Conservation (phyloP, 2,113 vertebrate genomes). For the Brachyhypopomus gauderio region DNA sequence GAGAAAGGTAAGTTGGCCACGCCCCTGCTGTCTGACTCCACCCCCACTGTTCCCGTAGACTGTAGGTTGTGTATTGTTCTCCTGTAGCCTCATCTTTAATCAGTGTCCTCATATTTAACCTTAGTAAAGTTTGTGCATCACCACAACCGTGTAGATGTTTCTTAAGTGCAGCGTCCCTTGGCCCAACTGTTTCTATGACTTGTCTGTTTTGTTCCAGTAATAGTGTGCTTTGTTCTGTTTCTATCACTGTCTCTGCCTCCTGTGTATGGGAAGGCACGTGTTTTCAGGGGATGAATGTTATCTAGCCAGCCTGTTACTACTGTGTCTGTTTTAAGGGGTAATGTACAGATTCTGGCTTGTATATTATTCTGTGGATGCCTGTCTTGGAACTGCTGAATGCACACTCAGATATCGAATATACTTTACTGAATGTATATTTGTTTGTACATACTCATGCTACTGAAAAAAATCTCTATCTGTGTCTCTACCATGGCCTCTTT, state of each 20-base stretch:
- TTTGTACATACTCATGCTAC: constrained; percentile 51
- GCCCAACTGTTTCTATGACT: constrained; percentile 40
- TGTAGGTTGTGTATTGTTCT: constrained; percentile 4
- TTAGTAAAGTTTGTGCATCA: not conserved
- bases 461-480: constrained; percentile 55
- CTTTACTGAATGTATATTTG: constrained; percentile 72
- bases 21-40: not conserved
- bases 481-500: constrained; percentile 52
- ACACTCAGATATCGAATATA: constrained; percentile 69
- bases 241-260: constrained; percentile 62
- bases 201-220: constrained; percentile 63
- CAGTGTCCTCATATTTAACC: not conserved
- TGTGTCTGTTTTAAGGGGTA: constrained; percentile 74
- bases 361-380: constrained; percentile 67
- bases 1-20: constrained; percentile 76
- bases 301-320: constrained; percentile 67
- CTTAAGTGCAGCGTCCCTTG: constrained; percentile 23
- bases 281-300: constrained; percentile 72
- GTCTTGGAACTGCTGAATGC: constrained; percentile 68
- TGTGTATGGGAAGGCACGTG: constrained; percentile 64
- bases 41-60: not conserved
- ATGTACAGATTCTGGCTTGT: constrained; percentile 67
- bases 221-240: constrained; percentile 70
- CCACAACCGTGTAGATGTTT: not conserved
- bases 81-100: not conserved